Base-by-base conservation (phyloP, 1,140 invertebrate genomes). In the Caerostris darwini region DNA sequence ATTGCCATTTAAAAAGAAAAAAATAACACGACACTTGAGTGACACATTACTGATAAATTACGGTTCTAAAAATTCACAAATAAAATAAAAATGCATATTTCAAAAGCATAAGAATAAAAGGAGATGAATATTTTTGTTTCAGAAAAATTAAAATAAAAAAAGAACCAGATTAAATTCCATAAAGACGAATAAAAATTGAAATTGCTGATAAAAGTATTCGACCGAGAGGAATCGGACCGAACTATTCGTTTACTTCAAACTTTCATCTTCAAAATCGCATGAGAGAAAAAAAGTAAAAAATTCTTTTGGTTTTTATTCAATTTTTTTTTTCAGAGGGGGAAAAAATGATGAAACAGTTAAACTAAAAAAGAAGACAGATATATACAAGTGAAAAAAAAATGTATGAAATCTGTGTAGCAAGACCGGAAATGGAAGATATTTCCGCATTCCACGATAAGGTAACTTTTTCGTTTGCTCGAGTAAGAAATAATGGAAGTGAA, bases 351-450 rank as follows among this genome's bases (percentile, higher is more conserved):
- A 83, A 83, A 83, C 53, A 83, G 14, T 87, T 50, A 87, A 64
- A 77, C 67, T 69, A 34, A 53, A 71, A 90, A 77, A 71, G n/a
- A 50, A 90, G 56, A 77, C 53, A 90, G 54, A 57, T 17, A 90
- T n/a, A 57, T 17, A 90, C 17, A 14, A 69, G 19, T 58, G n/a
- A 50, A 71, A 69, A 71, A 71, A 77, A 34, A 34, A 34, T 34
- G 34, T 34, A 34, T 58, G 56, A 71, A 90, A 71, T 77, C 56
- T 53, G 5, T 90, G 64, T 90, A 69, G 64, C 88, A 90, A 56
- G 67, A 90, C 64, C 88, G 88, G 88, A 90, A 90, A 90, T 90
- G 67, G 88, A 90, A 90, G 88, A 90, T 90, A 90, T 90, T 90
- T 90, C 88, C 88, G 88, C 88, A 90, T 71, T 90, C 54, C 19